Conservation (phyloP, 2,888 invertebrate genomes). For the Syrista parreyssii region DNA sequence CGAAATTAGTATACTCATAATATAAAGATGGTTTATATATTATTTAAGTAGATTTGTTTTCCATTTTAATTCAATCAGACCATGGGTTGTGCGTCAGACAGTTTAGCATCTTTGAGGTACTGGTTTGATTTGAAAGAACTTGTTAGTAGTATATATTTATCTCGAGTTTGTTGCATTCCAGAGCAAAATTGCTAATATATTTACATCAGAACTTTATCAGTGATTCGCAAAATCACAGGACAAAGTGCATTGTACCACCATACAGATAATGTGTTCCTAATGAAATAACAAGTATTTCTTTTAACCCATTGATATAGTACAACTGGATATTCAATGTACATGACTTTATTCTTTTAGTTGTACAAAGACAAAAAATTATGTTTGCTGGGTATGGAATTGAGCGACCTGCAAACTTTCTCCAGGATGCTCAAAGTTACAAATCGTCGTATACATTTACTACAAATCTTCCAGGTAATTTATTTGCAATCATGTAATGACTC, state of each 20-base stretch:
- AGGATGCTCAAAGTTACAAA: slow-evolving; percentile 77
- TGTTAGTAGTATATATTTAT: background rate
- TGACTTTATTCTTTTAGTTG: slow-evolving; percentile 70
- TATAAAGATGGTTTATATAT: background rate
- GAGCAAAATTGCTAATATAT: background rate
- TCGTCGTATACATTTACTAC: slow-evolving; percentile 75
- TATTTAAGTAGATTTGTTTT: background rate
- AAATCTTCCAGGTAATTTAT: slow-evolving; percentile 77
- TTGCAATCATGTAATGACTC: slow-evolving; percentile 57
- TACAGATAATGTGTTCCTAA: background rate
- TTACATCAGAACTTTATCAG: background rate
- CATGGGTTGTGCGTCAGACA: background rate
- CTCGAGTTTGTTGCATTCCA: background rate
- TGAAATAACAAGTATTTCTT: background rate
- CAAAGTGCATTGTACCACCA: background rate
- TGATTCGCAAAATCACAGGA: background rate
- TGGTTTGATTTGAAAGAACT: background rate
- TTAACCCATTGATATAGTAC: background rate
- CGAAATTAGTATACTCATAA: background rate
- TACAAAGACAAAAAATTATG: slow-evolving; percentile 77
- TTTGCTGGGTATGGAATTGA: slow-evolving; percentile 76
- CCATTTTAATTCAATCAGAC: background rate
- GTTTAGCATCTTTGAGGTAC: background rate
- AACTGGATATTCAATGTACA: background rate
- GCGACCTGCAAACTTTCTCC: slow-evolving; percentile 77